Evolutionary conservation across 2,113 vertebrate species (phyloP), one percentile per base, ranked within the genome.

Genomic region (Gymnocephalus cernua): DNA sequence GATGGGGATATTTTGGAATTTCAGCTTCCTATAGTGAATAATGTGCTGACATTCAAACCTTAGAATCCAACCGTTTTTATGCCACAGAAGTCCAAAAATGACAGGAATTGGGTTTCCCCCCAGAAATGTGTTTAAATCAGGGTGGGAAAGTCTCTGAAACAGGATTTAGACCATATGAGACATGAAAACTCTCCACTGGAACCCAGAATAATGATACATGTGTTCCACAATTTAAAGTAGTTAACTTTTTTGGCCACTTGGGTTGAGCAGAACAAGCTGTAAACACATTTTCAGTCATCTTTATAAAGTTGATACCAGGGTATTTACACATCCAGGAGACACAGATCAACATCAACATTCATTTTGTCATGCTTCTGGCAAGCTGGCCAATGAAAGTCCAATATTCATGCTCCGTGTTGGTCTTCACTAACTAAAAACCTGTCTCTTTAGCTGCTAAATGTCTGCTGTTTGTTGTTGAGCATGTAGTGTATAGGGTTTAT

Each of bases 41-140:
- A 67, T 74, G 62, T 45, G 81, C 87, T 87, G 81, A 87, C 58
- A 83, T 61, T 85, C 4, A 77, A 69, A 66, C 50, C 50, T 80
- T 77, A 77, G 8, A 56, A 66, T 71, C 53, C 23, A 54, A 27
- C 25, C 64, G 51, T 57, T 69, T 79, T 70, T 58, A 64, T 68
- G 50, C 61, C 66, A 63, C 86, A 85, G 18, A 61, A 54, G 45
- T 29, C 5, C 4, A 77, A 79, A 65, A 62, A 89, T 62, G 12
- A 63, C n/a, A 80, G 32, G 51, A 87, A 87, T 85, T 74, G 19
- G 2, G 25, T 50, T 85, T 71, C 29, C 5, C 32, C 47, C 12
- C 51, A 72, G 51, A 74, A 51, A 65, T 70, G 45, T 77, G n/a
- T 56, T 71, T 66, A 53, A 79, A 65, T 74, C 15, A 71, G 77